Evolutionary conservation across 2,797 vertebrate species (phyloP).

Genomic region (Gila robusta): DNA sequence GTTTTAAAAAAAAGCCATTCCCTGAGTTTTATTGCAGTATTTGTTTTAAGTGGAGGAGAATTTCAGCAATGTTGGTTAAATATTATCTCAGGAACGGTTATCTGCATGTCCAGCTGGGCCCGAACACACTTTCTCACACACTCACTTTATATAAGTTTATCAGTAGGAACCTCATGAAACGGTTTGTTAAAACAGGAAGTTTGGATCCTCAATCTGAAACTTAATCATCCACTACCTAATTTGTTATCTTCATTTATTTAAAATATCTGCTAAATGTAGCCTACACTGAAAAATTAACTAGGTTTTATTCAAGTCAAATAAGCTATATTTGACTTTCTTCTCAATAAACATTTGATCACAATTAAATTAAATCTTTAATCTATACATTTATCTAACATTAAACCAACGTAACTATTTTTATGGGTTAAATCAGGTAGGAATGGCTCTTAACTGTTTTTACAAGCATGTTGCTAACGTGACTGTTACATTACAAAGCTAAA

Average conservation of each 20-base stretch:
- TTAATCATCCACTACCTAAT: too few species aligned
- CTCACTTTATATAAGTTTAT: not conserved
- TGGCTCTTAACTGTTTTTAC: too few species aligned
- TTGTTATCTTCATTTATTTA: not conserved
- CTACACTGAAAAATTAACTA: not conserved
- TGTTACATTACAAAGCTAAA: too few species aligned
- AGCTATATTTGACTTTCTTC: not conserved
- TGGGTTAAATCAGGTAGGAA: too few species aligned
- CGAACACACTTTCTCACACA: not conserved
- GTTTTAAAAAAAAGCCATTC: not conserved
- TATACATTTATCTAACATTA: too few species aligned
- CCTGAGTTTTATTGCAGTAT: not conserved
- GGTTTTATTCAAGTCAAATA: not conserved
- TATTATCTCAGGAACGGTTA: constrained; percentile 20
- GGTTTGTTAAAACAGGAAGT: not conserved
- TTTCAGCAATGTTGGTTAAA: constrained; percentile 12
- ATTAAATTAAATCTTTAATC: too few species aligned
- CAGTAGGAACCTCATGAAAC: not conserved
- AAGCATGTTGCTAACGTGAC: too few species aligned
- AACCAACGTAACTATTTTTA: too few species aligned
- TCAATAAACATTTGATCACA: not conserved
- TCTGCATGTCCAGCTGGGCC: constrained; percentile 8
- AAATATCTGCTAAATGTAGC: not conserved
- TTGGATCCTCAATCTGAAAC: not conserved
- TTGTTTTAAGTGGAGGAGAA: not conserved